Conservation (phyloP, 2,888 invertebrate species). For the Brachyptera putata region DNA sequence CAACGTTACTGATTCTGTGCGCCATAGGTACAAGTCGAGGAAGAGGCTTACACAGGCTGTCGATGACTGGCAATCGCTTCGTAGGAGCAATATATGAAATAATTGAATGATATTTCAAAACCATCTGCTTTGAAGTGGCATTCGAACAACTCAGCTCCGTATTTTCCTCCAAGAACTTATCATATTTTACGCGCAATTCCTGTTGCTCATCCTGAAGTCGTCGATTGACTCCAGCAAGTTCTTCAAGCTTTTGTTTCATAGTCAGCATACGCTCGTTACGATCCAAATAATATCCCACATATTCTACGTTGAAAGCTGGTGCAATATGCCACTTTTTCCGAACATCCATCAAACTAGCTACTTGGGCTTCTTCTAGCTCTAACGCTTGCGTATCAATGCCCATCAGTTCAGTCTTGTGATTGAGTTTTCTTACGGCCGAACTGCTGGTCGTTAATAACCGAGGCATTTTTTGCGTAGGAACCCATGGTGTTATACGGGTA, state of each 20-base stretch:
- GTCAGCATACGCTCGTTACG: conserved; percentile 76
- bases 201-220: conserved; percentile 75
- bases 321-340: conserved; percentile 92
- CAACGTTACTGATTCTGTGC: not conserved
- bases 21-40: not conserved
- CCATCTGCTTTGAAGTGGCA: conserved; percentile 55
- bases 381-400: conserved; percentile 78
- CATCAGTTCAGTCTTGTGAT: conserved; percentile 84
- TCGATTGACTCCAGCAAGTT: conserved; percentile 69
- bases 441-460: conserved; percentile 85
- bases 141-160: conserved; percentile 61
- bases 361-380: conserved; percentile 79
- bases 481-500: conserved; percentile 78
- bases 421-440: conserved; percentile 75
- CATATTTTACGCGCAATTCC: conserved; percentile 68
- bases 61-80: conserved; percentile 55
- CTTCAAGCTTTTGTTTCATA: conserved; percentile 71
- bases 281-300: conserved; percentile 90
- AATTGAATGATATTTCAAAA: conserved; percentile 59
- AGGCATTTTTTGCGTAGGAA: conserved; percentile 93
- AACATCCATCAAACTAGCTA: conserved; percentile 76
- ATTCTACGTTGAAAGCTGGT: conserved; percentile 91
- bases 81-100: conserved; percentile 58
- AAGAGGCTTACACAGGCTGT: conserved; percentile 44
- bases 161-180: conserved; percentile 60